A percentile compares a stretch with the other conserved stretches of the same genome.
Evolutionary conservation across 2,113 vertebrate genomes (phyloP).

Genomic region (Miniopterus natalensis): DNA sequence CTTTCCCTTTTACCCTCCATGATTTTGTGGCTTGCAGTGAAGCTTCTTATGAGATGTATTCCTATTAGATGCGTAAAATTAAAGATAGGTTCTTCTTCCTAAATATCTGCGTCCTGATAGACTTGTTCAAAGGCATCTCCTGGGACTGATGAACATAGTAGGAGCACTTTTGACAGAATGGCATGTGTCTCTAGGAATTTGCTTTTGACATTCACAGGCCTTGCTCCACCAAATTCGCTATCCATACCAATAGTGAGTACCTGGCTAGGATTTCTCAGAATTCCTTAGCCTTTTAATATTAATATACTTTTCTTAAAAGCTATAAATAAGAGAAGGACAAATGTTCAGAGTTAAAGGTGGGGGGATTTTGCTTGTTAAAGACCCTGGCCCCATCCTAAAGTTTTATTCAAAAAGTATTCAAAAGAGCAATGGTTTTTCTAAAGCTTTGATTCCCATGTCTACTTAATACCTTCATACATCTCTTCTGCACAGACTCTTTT

Average conservation of each 20-base stretch:
- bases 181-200: conserved; percentile 32
- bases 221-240: not conserved
- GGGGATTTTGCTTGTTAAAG: conserved; percentile 18
- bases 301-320: not conserved
- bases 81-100: not conserved
- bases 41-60: not conserved
- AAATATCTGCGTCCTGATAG: not conserved
- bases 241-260: conserved; percentile 40
- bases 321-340: conserved; percentile 30
- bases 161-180: not conserved
- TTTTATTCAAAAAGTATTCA: conserved; percentile 43
- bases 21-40: conserved; percentile 66
- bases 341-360: conserved; percentile 6
- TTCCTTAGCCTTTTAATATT: conserved; percentile 43
- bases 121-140: conserved; percentile 51
- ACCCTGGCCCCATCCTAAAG: not conserved
- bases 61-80: not conserved
- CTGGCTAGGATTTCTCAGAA: conserved; percentile 60
- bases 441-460: not conserved
- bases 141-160: not conserved
- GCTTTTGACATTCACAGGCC: conserved; percentile 57
- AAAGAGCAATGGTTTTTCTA: not conserved
- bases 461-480: not conserved
- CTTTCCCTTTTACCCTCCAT: not conserved
- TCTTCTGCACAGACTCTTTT: not conserved